phyloP scores from a whole-genome alignment of 2,113 vertebrate genomes.

The Dasyprocta punctata region DNA sequence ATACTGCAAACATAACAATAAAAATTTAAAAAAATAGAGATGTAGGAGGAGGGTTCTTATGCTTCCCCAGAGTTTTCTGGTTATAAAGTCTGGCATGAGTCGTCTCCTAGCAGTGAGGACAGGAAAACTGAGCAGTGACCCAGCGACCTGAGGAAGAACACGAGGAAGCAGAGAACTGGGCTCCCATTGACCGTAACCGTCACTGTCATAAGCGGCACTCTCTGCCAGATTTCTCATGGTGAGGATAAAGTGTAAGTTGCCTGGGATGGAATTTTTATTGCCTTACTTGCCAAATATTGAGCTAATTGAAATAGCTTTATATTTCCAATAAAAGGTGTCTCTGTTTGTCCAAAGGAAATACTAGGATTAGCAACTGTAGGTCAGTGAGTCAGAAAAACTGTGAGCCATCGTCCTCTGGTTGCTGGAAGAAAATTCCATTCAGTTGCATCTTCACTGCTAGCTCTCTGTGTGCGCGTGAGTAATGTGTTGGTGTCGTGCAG shows the following conservation, averaged over 20 bases:
- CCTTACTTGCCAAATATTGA: neutral
- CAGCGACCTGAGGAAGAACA: too few relatives aligned
- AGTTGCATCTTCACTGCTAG: neutral
- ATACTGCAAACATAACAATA: neutral
- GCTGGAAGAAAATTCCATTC: neutral
- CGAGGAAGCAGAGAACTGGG: neutral
- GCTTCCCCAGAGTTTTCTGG: neutral
- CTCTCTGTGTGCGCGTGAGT: neutral
- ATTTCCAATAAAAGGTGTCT: neutral
- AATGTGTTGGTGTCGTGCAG: too few relatives aligned
- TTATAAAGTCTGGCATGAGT: neutral
- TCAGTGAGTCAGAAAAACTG: neutral
- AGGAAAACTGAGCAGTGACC: too few relatives aligned
- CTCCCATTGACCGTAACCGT: neutral
- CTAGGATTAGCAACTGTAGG: neutral
- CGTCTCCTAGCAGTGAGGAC: neutral
- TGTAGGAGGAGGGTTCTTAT: fast-evolving
- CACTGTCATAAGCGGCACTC: neutral
- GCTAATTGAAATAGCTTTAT: neutral
- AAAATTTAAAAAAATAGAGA: neutral
- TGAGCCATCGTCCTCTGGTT: neutral
- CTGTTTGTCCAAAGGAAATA: neutral
- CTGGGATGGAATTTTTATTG: neutral
- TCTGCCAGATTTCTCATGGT: neutral
- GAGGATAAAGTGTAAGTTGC: neutral